A percentile compares a stretch with the other conserved stretches of the same genome.
Conservation (phyloP, 2,888 invertebrate genomes). For the Thereva unica region DNA sequence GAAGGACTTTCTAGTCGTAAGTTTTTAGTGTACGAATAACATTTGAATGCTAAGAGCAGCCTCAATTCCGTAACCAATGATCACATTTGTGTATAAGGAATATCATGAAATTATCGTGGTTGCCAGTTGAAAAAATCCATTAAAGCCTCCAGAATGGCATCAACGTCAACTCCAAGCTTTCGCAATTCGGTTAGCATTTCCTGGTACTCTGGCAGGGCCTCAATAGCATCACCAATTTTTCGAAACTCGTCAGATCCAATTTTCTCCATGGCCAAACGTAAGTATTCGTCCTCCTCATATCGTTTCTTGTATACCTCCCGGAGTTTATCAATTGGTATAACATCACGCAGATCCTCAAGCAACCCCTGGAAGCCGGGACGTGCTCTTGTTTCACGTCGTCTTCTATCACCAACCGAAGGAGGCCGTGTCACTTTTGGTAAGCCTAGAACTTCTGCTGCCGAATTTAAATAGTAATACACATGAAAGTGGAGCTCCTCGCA, state of each 20-base stretch:
- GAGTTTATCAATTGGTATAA: slow-evolving; percentile 35
- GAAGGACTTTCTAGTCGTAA: no score
- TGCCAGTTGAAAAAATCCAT: slow-evolving; percentile 40
- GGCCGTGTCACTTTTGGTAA: slow-evolving; percentile 39
- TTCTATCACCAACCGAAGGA: not conserved
- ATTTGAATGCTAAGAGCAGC: no score
- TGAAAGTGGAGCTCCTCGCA: slow-evolving; percentile 40
- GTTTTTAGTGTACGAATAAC: no score
- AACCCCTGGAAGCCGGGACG: slow-evolving; percentile 37
- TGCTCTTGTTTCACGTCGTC: not conserved
- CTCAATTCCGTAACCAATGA: not conserved
- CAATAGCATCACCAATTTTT: slow-evolving; percentile 39
- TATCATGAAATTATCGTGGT: slow-evolving; percentile 10
- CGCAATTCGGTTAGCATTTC: slow-evolving; percentile 28
- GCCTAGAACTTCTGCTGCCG: slow-evolving; percentile 36
- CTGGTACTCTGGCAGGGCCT: slow-evolving; percentile 38
- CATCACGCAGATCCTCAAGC: slow-evolving; percentile 34
- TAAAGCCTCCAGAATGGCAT: slow-evolving; percentile 31
- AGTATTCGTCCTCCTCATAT: slow-evolving; percentile 36
- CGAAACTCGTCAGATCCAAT: slow-evolving; percentile 40
- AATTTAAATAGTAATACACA: slow-evolving; percentile 40
- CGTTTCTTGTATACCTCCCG: slow-evolving; percentile 16
- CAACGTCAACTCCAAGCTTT: slow-evolving; percentile 32
- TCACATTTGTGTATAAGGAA: not conserved
- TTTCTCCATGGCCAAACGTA: slow-evolving; percentile 37